Evolutionary conservation across 2,888 invertebrate species (phyloP).

Genomic region (Notodonta dromedarius): DNA sequence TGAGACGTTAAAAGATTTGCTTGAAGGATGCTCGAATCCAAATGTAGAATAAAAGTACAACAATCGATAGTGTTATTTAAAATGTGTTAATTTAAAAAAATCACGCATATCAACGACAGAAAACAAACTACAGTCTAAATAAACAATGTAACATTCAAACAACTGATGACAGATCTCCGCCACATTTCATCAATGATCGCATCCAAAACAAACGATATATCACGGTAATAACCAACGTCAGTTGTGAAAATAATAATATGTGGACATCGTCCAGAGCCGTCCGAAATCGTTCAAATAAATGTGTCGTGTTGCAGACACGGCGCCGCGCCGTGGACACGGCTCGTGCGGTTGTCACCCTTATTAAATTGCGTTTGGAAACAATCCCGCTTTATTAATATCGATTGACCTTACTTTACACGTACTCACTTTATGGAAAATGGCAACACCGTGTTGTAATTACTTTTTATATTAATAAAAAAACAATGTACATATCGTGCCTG

Average conservation of each 20-base stretch:
- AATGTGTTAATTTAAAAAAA: no score
- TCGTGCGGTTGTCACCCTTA: constrained; percentile 23
- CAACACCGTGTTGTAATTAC: background rate
- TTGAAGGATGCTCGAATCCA: no score
- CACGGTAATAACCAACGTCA: background rate
- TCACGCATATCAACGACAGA: background rate
- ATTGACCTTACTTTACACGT: background rate
- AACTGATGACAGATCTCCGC: background rate
- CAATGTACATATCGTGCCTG: no score
- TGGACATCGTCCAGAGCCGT: background rate
- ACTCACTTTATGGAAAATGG: no score
- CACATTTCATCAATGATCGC: background rate
- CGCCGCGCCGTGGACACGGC: background rate
- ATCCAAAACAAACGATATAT: background rate
- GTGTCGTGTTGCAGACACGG: constrained; percentile 24
- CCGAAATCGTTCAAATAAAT: background rate
- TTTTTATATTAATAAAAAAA: no score
- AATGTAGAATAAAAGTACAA: no score
- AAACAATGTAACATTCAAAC: constrained; percentile 2
- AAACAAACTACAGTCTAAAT: background rate
- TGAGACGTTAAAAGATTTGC: no score
- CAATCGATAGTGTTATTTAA: no score
- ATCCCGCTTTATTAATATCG: constrained; percentile 12
- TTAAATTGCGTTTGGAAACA: constrained; percentile 14
- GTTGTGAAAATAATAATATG: background rate